Evolutionary conservation across 2,797 vertebrate genomes (phyloP), one percentile per base, ranked within the genome.

Genomic region (Falco rusticolus): DNA sequence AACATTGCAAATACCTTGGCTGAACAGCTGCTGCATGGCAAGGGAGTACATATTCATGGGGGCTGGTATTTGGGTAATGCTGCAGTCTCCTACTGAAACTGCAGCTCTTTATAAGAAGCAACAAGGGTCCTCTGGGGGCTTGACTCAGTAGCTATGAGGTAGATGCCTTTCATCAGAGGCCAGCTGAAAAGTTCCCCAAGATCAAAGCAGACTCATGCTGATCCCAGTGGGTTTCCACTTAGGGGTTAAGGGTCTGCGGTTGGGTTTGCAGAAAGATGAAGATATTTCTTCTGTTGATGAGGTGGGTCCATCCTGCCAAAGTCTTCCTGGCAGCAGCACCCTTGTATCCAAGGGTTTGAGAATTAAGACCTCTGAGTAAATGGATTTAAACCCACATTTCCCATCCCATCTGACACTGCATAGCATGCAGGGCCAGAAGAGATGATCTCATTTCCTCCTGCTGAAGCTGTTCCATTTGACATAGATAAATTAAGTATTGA

Each of bases 401-500:
- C 20, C 54, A 48, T 37, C 29, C 47, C 0, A 3, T 18, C 24
- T 75, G 82, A n/a, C 34, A 31, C 74, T 26, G 37, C 68, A 5
- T 1, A 57, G 56, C 56, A 57, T 3, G 0, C 3, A 2, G 5
- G 39, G 37, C 33, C 1, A 0, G 81, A 39, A 93, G 87, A 81
- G 89, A 75, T 91, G 87, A 94, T 94, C 82, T 96, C 92, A 86
- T 80, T 90, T 79, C 54, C 91, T 93, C 63, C 83, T 84, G 87
- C 87, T 93, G 93, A 70, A 91, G 89, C 92, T 72, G 57, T 69
- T 91, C 87, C 1, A 1, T 82, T 72, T 93, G 91, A 85, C 91
- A 86, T 8, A 79, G 95, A 96, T 89, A 84, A 95, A 97, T 97
- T 94, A 96, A 93, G 78, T 95, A 97, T 95, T 96, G 95, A 96